Evolutionary conservation across 2,888 invertebrate genomes (phyloP).

Genomic region (Aphidoletes aphidimyza): DNA sequence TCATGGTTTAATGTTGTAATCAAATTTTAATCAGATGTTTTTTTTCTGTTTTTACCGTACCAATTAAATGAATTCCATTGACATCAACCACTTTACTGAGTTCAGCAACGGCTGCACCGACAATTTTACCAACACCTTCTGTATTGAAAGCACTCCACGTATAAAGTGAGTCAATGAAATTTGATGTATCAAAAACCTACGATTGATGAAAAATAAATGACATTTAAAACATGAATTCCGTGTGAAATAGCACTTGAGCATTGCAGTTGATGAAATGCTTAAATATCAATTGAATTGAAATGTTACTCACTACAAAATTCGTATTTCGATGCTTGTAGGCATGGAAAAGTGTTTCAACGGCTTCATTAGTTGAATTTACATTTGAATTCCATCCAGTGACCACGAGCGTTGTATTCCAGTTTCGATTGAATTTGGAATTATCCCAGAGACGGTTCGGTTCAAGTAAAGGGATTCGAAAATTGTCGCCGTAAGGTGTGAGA

Average conservation of each 20-base stretch:
- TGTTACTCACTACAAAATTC: slow-evolving; percentile 64
- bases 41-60: slow-evolving; percentile 24
- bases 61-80: slow-evolving; percentile 17
- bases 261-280: no score
- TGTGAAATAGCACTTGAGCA: slow-evolving; percentile 9
- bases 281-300: no score
- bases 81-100: neutral
- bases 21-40: neutral
- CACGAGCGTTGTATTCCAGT: slow-evolving; percentile 63
- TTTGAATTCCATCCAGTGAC: slow-evolving; percentile 65
- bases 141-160: slow-evolving; percentile 58
- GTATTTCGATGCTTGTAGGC: slow-evolving; percentile 64
- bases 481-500: slow-evolving; percentile 56
- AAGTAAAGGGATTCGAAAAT: slow-evolving; percentile 61
- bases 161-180: slow-evolving; percentile 57
- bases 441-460: slow-evolving; percentile 62
- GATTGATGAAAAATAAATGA: neutral
- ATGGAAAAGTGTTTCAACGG: neutral
- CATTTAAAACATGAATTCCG: no score
- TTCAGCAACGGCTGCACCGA: slow-evolving; percentile 54
- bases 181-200: slow-evolving; percentile 32
- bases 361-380: neutral
- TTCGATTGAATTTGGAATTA: slow-evolving; percentile 61
- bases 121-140: slow-evolving; percentile 55
- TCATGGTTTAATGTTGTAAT: neutral